Conservation (phyloP, 2,888 invertebrate genomes). For the Campopleginae sp. region DNA sequence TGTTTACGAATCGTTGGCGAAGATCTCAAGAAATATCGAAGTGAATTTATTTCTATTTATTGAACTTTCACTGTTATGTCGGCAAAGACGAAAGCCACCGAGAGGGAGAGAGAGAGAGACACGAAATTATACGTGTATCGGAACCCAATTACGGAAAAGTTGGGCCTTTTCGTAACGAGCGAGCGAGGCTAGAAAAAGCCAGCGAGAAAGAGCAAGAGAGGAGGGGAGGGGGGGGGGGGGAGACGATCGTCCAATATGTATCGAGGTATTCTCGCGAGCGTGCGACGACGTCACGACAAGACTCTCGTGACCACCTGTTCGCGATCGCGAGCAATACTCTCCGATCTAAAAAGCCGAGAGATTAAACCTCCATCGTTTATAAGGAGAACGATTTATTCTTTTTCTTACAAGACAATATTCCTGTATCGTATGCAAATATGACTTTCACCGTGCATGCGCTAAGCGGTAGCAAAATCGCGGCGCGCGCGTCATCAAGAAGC, state of each 20-base stretch:
- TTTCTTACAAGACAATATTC: conserved; percentile 38
- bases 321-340: conserved; percentile 54
- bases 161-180: conserved; percentile 25
- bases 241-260: conserved; percentile 21
- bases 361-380: conserved; percentile 43
- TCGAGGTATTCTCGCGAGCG: conserved; percentile 21
- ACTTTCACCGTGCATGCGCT: conserved; percentile 50
- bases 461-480: conserved; percentile 34
- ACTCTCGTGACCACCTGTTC: conserved; percentile 63
- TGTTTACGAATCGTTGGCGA: no score
- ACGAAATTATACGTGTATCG: conserved; percentile 51
- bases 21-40: conserved; percentile 36
- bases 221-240: neutral
- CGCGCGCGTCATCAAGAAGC: conserved; percentile 5
- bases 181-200: neutral
- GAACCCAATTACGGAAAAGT: conserved; percentile 68
- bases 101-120: neutral
- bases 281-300: conserved; percentile 15
- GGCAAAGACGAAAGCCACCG: neutral
- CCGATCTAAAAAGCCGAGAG: conserved; percentile 27
- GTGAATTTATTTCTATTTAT: conserved; percentile 68
- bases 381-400: conserved; percentile 64
- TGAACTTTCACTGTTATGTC: conserved; percentile 66
- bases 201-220: conserved; percentile 4
- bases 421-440: conserved; percentile 25